Evolutionary conservation across 2,797 vertebrate species (phyloP), one percentile per base, ranked within the genome.

Genomic region (Enteromius paludinosus): DNA sequence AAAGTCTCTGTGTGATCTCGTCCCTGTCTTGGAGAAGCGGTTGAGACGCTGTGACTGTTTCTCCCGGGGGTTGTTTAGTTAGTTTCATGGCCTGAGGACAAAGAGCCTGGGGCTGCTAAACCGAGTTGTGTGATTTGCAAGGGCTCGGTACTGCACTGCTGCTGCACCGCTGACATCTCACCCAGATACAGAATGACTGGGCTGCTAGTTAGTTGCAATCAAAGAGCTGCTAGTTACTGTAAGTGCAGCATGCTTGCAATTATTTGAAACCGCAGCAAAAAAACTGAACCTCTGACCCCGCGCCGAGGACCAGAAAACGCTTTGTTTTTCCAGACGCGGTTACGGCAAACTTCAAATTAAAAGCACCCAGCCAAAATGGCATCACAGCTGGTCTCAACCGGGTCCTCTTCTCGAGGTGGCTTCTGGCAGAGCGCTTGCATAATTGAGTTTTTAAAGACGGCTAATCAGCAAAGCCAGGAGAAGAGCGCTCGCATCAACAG

Each of bases 381-480:
- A 82, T 18, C 71, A 75, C 84, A 87, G 84, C 82, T 85, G 84
- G 82, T 83, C 80, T 84, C 82, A 83, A 68, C 76, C 78, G 35
- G 77, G 87, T 85, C 84, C 72, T 88, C 76, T 49, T 83, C 14
- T 14, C 76, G 38, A 56, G 70, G 61, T 77, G n/a, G 33, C 64
- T 65, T 49, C 59, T 76, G 85, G 70, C 49, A 56, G 78, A 56
- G 62, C 92, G 90, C 89, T 87, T 85, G 91, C 92, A 93, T 92
- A 93, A 93, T 93, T 91, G 88, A 90, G 90, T 93, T 94, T 89
- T 94, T 85, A 90, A 87, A 93, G 88, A 90, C 87, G 82, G 74
- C 78, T 87, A 87, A 92, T 92, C 87, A 90, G 87, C 87, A 90
- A 77, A 74, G 81, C 86, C 89, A 90, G 90, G 88, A 90, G 91